Evolutionary conservation across 1,140 invertebrate genomes (phyloP).

Genomic region (Lepidotrigona ventralis): DNA sequence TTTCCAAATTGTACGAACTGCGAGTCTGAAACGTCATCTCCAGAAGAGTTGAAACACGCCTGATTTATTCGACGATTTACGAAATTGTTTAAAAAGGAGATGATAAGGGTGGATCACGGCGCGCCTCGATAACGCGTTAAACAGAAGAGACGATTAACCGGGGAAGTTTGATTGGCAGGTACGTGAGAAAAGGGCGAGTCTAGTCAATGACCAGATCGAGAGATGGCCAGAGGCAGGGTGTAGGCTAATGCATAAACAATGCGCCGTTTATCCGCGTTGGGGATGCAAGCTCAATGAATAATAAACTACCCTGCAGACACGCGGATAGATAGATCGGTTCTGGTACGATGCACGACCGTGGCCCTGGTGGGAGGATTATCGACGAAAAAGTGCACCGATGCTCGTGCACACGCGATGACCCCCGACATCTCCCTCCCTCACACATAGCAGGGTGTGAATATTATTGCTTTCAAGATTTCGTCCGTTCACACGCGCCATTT

Average conservation of each 20-base stretch:
- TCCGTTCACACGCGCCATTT: conserved; percentile 24
- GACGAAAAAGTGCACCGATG: conserved; percentile 61
- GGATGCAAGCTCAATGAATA: conserved; percentile 72
- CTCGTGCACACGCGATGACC: conserved; percentile 33
- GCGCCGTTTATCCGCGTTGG: conserved; percentile 70
- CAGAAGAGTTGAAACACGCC: too few species aligned
- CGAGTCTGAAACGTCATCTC: too few species aligned
- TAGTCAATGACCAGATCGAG: conserved; percentile 55
- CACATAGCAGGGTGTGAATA: conserved; percentile 49
- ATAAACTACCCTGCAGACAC: conserved; percentile 69
- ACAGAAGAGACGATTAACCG: conserved; percentile 21
- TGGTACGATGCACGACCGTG: conserved; percentile 35
- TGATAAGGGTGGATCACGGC: not conserved
- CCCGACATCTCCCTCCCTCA: too few species aligned
- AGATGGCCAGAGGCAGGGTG: conserved; percentile 50
- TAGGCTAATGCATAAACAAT: conserved; percentile 74
- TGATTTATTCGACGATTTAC: not conserved
- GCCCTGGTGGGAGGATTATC: conserved; percentile 67
- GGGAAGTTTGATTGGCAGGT: conserved; percentile 40
- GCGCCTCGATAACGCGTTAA: not conserved
- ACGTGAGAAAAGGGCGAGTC: conserved; percentile 58
- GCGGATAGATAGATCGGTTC: conserved; percentile 61
- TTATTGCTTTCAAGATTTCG: conserved; percentile 62
- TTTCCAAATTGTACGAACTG: too few species aligned
- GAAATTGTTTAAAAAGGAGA: not conserved